Evolutionary conservation across 2,888 invertebrate genomes (phyloP).

Genomic region (Pogonocherus hispidulus): DNA sequence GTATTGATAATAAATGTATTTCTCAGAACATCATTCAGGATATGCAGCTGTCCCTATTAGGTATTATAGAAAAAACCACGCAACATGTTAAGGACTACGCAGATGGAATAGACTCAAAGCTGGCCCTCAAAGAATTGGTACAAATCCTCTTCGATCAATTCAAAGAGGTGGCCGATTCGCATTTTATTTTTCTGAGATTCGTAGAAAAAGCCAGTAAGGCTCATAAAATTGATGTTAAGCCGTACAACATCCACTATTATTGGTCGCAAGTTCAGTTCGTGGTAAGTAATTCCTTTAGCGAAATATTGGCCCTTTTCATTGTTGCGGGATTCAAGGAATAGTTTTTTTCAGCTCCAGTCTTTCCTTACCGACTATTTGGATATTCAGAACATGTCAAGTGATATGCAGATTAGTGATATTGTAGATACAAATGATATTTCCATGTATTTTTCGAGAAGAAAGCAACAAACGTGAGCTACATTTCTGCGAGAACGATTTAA

Average conservation of each 20-base stretch:
- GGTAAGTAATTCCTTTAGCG: constrained; percentile 70
- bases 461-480: constrained; percentile 65
- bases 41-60: constrained; percentile 85
- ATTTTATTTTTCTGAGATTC: constrained; percentile 77
- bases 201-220: constrained; percentile 75
- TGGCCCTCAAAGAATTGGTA: constrained; percentile 72
- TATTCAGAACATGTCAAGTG: constrained; percentile 82
- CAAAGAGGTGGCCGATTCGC: constrained; percentile 84
- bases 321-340: too few species aligned
- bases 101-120: constrained; percentile 60
- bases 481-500: not conserved
- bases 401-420: constrained; percentile 69
- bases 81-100: constrained; percentile 79
- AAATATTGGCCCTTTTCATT: too few species aligned
- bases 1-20: constrained; percentile 23
- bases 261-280: constrained; percentile 93
- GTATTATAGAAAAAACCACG: constrained; percentile 84
- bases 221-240: constrained; percentile 71
- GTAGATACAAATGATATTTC: constrained; percentile 71
- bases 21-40: constrained; percentile 82
- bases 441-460: constrained; percentile 71
- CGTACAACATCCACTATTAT: constrained; percentile 84
- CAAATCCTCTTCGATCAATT: constrained; percentile 87
- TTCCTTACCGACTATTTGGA: constrained; percentile 90
- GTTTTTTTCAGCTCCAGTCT: constrained; percentile 79